Evolutionary conservation across 1,140 invertebrate species (phyloP).

Genomic region (Micrasema longulum): DNA sequence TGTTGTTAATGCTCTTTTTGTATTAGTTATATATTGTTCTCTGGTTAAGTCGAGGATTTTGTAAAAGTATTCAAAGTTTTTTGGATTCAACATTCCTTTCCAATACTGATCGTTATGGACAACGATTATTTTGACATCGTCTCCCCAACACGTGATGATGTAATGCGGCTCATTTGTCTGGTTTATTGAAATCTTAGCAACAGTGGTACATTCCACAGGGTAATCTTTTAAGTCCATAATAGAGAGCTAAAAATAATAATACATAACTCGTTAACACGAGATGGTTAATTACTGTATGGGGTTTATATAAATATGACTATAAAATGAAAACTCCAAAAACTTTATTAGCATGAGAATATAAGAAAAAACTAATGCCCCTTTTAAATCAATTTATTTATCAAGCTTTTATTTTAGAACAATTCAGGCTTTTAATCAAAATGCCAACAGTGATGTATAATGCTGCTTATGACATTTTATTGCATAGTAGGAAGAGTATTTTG

Average conservation of each 20-base stretch:
- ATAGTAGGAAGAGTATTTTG: no score
- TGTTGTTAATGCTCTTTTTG: conserved; percentile 28
- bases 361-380: no score
- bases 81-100: conserved; percentile 23
- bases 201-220: conserved; percentile 20
- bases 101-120: conserved; percentile 40
- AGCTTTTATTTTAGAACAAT: no score
- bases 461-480: no score
- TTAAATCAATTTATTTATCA: no score
- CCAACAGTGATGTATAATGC: no score
- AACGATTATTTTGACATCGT: conserved; percentile 30
- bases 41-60: conserved; percentile 23
- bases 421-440: no score
- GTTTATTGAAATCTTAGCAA: conserved; percentile 40
- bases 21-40: conserved; percentile 43
- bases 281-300: no score
- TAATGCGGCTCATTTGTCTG: conserved; percentile 29
- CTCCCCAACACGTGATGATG: conserved; percentile 40
- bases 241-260: background rate
- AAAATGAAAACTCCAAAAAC: no score
- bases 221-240: background rate
- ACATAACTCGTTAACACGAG: no score
- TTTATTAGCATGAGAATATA: no score
- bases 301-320: no score
- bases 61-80: conserved; percentile 43